Percentiles rank a stretch among this genome's conserved stretches.
phyloP scores from a whole-genome alignment of 2,113 vertebrate species.

The Mormoops blainvillei region DNA sequence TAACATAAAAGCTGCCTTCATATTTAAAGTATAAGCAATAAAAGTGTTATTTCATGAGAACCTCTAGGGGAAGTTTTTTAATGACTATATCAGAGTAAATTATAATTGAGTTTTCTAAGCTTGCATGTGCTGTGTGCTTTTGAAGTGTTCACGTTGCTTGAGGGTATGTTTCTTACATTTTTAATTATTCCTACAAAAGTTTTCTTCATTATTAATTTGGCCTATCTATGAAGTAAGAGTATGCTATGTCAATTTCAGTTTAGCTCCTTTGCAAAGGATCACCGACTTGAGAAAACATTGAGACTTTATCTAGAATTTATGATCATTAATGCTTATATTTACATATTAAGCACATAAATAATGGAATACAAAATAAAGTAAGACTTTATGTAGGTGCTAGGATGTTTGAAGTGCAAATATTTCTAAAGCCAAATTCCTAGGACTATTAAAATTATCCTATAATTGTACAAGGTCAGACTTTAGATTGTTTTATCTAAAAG shows the following conservation, averaged over 20 bases:
- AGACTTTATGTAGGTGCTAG: background rate
- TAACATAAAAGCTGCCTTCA: background rate
- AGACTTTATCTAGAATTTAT: background rate
- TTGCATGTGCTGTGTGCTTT: background rate
- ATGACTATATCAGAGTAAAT: constrained; percentile 27
- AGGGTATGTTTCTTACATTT: constrained; percentile 12
- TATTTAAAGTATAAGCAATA: background rate
- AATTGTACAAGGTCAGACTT: background rate
- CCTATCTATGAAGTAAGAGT: background rate
- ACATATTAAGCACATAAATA: background rate
- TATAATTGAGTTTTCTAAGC: background rate
- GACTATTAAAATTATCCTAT: background rate
- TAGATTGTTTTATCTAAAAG: background rate
- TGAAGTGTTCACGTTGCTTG: background rate
- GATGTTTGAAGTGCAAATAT: background rate
- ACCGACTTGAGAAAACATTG: background rate
- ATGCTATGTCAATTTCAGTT: background rate
- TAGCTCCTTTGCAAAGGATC: background rate
- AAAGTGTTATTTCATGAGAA: background rate
- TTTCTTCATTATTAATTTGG: constrained; percentile 39
- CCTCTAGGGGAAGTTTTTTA: constrained; percentile 11
- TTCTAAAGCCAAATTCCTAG: background rate
- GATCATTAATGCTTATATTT: background rate
- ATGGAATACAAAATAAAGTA: background rate
- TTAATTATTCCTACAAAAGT: constrained; percentile 27